Conservation (phyloP, 2,797 vertebrate genomes). For the Thamnophis elegans region DNA sequence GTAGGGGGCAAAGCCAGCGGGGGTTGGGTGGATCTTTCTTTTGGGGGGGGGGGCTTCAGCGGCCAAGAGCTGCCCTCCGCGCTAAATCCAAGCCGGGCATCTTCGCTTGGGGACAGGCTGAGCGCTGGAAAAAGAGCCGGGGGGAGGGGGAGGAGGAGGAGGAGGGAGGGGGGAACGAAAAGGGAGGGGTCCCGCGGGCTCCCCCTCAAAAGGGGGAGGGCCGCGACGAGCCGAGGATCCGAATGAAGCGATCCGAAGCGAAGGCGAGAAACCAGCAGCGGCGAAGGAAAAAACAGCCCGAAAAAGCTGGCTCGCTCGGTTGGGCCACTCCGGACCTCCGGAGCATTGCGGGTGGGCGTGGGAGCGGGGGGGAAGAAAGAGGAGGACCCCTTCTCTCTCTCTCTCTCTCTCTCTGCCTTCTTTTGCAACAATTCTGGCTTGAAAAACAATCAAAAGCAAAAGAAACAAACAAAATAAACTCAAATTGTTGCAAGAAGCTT, state of each 20-base stretch:
- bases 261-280: background rate
- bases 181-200: background rate
- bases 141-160: too few relatives aligned
- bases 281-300: background rate
- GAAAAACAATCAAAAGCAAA: background rate
- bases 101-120: background rate
- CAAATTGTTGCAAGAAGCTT: background rate
- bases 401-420: background rate
- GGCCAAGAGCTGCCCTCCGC: background rate
- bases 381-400: background rate
- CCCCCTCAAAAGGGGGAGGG: background rate
- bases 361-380: background rate
- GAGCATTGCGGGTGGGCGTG: background rate
- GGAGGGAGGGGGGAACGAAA: background rate
- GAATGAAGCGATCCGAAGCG: background rate
- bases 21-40: too few relatives aligned
- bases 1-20: too few relatives aligned
- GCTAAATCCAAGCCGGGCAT: background rate
- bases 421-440: background rate
- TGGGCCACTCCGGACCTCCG: background rate
- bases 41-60: rapidly evolving
- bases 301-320: background rate
- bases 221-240: background rate
- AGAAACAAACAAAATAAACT: background rate
- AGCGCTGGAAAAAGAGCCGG: background rate